Conservation (phyloP, 2,797 vertebrate species). For the Mycteria americana region DNA sequence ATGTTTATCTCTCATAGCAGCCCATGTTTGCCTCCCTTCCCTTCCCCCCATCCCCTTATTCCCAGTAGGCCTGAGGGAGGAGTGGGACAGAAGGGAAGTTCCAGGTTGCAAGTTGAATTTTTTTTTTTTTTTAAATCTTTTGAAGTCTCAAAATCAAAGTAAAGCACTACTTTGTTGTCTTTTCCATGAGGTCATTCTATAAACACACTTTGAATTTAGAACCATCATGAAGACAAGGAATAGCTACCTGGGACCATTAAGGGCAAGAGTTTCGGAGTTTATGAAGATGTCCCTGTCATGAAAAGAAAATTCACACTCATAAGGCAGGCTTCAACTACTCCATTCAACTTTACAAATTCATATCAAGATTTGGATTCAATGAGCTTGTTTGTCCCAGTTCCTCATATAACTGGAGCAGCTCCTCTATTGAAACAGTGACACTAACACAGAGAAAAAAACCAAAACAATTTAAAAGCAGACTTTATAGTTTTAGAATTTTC, state of each 20-base stretch:
- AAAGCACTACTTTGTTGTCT: background rate
- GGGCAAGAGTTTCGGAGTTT: background rate
- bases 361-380: background rate
- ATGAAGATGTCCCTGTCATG: background rate
- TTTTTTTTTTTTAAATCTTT: background rate
- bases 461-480: background rate
- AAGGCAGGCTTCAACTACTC: background rate
- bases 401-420: background rate
- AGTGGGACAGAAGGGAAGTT: background rate
- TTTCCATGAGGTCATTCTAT: background rate
- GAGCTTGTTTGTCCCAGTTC: background rate
- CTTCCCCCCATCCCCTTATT: background rate
- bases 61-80: background rate
- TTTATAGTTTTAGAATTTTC: background rate
- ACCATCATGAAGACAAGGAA: background rate
- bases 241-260: background rate
- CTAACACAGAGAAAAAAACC: background rate
- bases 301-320: background rate
- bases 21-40: background rate
- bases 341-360: background rate
- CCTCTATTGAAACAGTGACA: background rate
- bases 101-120: background rate
- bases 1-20: background rate
- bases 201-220: background rate
- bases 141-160: background rate